phyloP scores from a whole-genome alignment of 2,113 vertebrate genomes.

The Edolisoma coerulescens region DNA sequence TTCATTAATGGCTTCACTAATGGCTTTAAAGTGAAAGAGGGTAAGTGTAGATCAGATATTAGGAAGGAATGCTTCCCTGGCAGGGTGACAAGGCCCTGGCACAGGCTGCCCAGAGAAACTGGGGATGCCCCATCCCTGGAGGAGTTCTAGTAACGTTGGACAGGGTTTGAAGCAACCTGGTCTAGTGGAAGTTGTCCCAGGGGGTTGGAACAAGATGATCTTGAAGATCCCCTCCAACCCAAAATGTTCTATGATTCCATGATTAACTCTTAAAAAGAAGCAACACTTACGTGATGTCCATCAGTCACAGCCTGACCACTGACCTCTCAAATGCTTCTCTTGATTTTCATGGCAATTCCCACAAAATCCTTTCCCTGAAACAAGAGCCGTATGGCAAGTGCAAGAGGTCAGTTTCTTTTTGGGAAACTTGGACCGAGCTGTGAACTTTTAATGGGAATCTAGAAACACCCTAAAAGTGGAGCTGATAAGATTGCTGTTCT shows the following conservation, averaged over 20 bases:
- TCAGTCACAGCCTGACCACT: background rate
- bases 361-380: background rate
- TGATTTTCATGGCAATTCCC: background rate
- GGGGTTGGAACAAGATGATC: background rate
- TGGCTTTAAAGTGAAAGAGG: background rate
- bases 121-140: background rate
- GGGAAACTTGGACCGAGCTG: background rate
- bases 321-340: background rate
- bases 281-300: background rate
- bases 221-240: background rate
- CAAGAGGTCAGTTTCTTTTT: background rate
- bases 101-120: background rate
- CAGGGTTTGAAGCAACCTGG: background rate
- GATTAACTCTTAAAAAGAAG: background rate
- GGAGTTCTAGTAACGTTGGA: background rate
- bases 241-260: background rate
- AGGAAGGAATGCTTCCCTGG: background rate
- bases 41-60: background rate
- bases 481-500: background rate
- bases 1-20: background rate
- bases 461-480: background rate
- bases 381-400: background rate
- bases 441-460: background rate
- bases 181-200: background rate
- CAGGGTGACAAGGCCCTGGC: background rate